Percentiles rank a stretch among this genome's conserved stretches.
Evolutionary conservation across 2,797 vertebrate species (phyloP).

Genomic region (Myripristis murdjan): DNA sequence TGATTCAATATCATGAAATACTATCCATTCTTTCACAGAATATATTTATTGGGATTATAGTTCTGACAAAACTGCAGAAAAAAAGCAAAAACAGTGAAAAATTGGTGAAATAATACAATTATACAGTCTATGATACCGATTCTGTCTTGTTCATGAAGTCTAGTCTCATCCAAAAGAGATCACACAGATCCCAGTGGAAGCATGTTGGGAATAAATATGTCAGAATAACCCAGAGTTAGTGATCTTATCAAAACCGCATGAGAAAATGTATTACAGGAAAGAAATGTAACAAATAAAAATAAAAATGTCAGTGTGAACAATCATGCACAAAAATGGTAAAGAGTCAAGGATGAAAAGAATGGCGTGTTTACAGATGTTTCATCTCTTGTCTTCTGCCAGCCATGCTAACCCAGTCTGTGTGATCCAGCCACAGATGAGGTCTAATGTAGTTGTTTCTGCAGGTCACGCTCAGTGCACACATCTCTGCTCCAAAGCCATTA

Average conservation of each 20-base stretch:
- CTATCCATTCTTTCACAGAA: too few species aligned
- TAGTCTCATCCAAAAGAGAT: too few species aligned
- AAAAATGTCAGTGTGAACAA: constrained; percentile 4
- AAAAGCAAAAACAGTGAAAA: too few species aligned
- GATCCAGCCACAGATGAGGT: constrained; percentile 13
- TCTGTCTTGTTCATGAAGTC: too few species aligned
- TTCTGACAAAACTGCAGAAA: too few species aligned
- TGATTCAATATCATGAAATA: too few species aligned
- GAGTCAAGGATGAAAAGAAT: neutral
- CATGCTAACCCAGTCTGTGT: neutral
- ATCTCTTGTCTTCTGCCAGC: neutral
- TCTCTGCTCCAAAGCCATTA: constrained; percentile 44
- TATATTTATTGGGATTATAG: too few species aligned
- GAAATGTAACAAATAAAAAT: constrained; percentile 10
- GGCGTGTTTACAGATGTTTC: neutral
- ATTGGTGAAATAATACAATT: too few species aligned
- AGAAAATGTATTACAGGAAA: neutral
- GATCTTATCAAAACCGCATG: constrained; percentile 14
- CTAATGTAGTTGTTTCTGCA: constrained; percentile 44
- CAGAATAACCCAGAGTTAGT: neutral
- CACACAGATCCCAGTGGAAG: constrained; percentile 7
- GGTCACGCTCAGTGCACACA: constrained; percentile 40
- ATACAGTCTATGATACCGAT: too few species aligned
- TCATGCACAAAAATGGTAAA: neutral
- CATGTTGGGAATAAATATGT: too few species aligned